Evolutionary conservation across 2,797 vertebrate species (phyloP), one percentile per base, ranked within the genome.

Genomic region (Falco cherrug): DNA sequence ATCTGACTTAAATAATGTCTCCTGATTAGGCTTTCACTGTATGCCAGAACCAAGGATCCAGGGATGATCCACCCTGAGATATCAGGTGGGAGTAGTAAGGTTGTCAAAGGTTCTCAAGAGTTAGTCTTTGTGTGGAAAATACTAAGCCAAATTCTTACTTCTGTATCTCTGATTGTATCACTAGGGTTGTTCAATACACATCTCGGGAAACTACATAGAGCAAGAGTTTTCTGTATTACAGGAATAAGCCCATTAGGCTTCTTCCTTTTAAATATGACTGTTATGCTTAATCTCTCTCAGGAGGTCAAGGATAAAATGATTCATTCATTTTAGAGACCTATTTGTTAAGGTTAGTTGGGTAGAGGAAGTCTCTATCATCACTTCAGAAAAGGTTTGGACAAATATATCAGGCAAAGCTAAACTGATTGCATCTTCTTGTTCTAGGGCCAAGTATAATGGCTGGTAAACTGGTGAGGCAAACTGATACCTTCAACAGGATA

Each of bases 101-200:
- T 31, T 87, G 17, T 50, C n/a, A 87, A 43, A 50, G 4, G 4
- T 41, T 90, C 26, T 77, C 47, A 67, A 45, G 47, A 76, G 13
- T 73, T 54, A 80, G 16, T 10, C 37, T 80, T 75, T 14, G 3
- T 53, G 4, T 11, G 41, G 21, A 26, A 83, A 25, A 51, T 83
- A n/a, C 47, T 43, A 71, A 70, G 19, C 5, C 12, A 25, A 65
- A 73, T 73, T 43, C 13, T 73, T 78, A 4, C 12, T 69, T 78
- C 17, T 26, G 1, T 47, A 11, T 59, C 35, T 80, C 56, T 70
- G 35, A 48, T 75, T 48, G 24, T n/a, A 51, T 31, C 39, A 64
- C 33, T 41, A n/a, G 21, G 3, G 9, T 19, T 68, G 2, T 81
- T 83, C 13, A 19, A 4, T 35, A 67, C 0, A 0, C 48, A 25